Evolutionary conservation across 1,140 invertebrate genomes (phyloP), one percentile per base, ranked within the genome.

Genomic region (Sminthurides bifidus): DNA sequence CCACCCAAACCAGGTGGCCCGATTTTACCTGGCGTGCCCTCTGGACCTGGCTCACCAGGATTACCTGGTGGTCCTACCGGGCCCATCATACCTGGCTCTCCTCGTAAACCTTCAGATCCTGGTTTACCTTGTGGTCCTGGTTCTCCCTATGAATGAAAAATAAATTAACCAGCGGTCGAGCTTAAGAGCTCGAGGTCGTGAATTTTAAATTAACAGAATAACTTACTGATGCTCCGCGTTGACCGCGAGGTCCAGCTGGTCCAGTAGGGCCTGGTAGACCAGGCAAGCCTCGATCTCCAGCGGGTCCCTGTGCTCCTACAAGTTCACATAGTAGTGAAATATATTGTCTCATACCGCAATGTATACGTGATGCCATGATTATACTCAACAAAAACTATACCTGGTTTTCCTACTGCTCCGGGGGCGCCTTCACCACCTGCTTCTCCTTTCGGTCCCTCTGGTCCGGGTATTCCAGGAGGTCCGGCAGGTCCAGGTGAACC

Each of bases 1-100:
- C n/a, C n/a, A n/a, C n/a, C n/a, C n/a, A n/a, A n/a, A n/a, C 85
- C 85, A 14, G 82, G 79, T 38, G 76, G 74, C 52, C 85, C 85
- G 54, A 77, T 72, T 70, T 84, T 84, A 26, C 84, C 84, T 15
- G 76, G 67, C 21, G 78, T 72, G 14, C 84, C 84, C 70, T 83
- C 80, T 0, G 77, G 73, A 14, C 83, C 83, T 52, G 75, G 74
- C 68, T 86, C 82, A 48, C 83, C 82, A n/a, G n/a, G n/a, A n/a
- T n/a, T n/a, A n/a, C n/a, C n/a, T 65, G 72, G 66, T 12, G 76
- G 75, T 44, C 84, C 84, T 49, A 76, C 74, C n/a, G 75, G 71
- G 19, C 83, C 84, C 45, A 71, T 63, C 31, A 76, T 62, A 24
- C 84, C 84, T 37, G 73, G 70, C 45, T 74, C 73, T 37, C 84